Conservation (phyloP, 2,113 vertebrate genomes). For the Murina feae region DNA sequence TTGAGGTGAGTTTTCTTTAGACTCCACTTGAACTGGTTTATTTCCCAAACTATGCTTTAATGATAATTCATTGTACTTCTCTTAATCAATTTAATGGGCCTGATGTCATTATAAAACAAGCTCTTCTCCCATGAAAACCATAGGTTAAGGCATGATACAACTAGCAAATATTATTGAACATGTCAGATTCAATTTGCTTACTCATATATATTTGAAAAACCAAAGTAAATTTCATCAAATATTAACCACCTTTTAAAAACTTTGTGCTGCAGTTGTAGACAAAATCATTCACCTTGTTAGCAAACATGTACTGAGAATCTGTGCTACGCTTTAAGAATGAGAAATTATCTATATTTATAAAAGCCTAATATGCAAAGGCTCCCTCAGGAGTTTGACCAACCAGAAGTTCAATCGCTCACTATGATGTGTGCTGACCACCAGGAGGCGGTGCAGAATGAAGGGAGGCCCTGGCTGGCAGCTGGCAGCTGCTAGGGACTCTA, state of each 20-base stretch:
- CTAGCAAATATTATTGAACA: neutral
- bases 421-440: too few species aligned
- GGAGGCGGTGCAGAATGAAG: too few species aligned
- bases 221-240: neutral
- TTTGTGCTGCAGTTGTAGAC: neutral
- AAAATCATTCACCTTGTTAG: neutral
- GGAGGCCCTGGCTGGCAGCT: too few species aligned
- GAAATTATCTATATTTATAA: neutral
- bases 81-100: neutral
- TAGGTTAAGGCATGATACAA: neutral
- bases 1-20: neutral
- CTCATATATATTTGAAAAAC: neutral
- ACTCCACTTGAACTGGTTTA: neutral
- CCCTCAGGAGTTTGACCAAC: too few species aligned
- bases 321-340: neutral
- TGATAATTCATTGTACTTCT: neutral
- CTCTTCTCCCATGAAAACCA: neutral
- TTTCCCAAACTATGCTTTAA: neutral
- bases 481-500: too few species aligned
- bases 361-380: too few species aligned
- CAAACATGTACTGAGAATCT: neutral
- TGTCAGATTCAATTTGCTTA: neutral
- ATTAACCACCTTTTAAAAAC: neutral
- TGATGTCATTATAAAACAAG: neutral
- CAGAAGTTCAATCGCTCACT: too few species aligned